Evolutionary conservation across 2,888 invertebrate species (phyloP), one percentile per base, ranked within the genome.

Genomic region (Patella pellucida): DNA sequence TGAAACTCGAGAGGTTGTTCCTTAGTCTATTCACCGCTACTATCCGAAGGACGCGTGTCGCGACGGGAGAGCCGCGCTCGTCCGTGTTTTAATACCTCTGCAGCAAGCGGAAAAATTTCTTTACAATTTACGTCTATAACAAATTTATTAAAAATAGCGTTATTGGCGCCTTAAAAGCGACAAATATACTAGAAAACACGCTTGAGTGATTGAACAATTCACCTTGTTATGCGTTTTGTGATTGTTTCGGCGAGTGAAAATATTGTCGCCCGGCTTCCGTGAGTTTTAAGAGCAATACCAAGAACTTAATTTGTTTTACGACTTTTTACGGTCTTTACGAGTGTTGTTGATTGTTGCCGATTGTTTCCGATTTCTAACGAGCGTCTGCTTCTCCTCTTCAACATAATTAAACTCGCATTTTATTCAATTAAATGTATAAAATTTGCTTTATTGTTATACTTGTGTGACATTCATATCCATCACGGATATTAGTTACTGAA

Each of bases 101-200:
- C 62, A 62, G 23, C 62, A 62, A 62, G 62, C 62, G 23, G 62
- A 62, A 62, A 62, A 62, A 19, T 23, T 62, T 62, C 23, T 62
- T 19, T 23, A 62, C 62, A 62, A 62, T 23, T 62, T 23, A 23
- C 62, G 19, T 23, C 23, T 62, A 19, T 62, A 23, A 19, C 62
- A 62, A 62, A 62, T 62, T 23, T 62, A 62, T 62, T 62, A 62
- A 62, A 62, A 62, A 11, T 62, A 23, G 62, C 19, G 62, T 62
- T 62, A 62, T 23, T 23, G 62, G 62, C 62, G 62, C 62, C 62
- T 19, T 23, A 62, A 62, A 23, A 23, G 14, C 19, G 23, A 23
- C 62, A 62, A 62, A 62, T 62, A 41, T 62, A 62, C 23, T 14
- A 19, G 19, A 23, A 23, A 62, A 23, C 23, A 19, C 23, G 62